Evolutionary conservation across 2,888 invertebrate genomes (phyloP), one percentile per base, ranked within the genome.

Genomic region (Plebejus argus): DNA sequence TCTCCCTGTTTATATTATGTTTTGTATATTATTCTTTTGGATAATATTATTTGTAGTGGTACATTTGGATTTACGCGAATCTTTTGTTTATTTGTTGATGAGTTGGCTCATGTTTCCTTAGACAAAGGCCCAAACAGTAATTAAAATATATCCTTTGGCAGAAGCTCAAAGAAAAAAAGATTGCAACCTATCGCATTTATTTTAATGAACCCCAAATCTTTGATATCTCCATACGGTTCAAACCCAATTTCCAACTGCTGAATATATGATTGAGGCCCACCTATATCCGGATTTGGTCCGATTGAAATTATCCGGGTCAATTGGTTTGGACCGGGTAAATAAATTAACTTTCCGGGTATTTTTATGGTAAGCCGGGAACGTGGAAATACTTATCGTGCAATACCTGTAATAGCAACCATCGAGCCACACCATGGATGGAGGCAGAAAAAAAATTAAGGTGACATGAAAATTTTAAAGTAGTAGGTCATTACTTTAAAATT

Each of bases 331-430:
- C 84, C 85, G 85, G 87, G 90, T 90, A 91, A 91, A 91, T 91
- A 91, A 91, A 91, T 91, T 91, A 90, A 89, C 89, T 86, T 85
- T 86, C 85, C 88, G 89, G 88, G 88, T 88, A 91, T 90, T 89
- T 90, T 89, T 89, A 87, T 84, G 84, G 86, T 87, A 81, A 79
- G 79, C 82, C 83, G 82, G 78, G 81, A 66, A 66, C 28, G 66
- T 18, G 66, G 66, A 66, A 66, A 7, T 66, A 66, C 28, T 66
- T 66, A 6, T 18, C 28, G 15, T 12, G 28, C 28, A 15, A 28
- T 66, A 28, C 66, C 28, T 66, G 28, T 66, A 66, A 66, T 66
- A 33, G 28, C 15, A 15, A 3, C 66, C 28, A 1, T 66, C 18
- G 12, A 12, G 23, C 7, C 15, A 66, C 33, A 66, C 66, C 28